A percentile compares a stretch with the other conserved stretches of the same genome.
Conservation (phyloP, 2,888 invertebrate species). For the Ornithoptera priamus region DNA sequence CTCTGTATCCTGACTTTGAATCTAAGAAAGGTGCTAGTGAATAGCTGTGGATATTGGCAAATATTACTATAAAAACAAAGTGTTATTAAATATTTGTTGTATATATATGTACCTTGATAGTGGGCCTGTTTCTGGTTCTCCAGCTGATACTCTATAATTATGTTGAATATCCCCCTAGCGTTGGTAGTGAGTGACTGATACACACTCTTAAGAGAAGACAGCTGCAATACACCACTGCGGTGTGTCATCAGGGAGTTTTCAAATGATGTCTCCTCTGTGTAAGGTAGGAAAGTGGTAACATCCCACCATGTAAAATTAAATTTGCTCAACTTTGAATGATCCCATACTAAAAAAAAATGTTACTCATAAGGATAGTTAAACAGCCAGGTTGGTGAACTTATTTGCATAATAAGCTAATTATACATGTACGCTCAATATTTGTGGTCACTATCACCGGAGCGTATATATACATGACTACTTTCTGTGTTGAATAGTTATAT, state of each 20-base stretch:
- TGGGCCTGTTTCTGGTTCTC: conserved; percentile 85
- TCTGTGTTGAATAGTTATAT: too few species aligned
- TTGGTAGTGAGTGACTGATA: conserved; percentile 94
- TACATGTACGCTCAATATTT: too few species aligned
- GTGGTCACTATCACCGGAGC: too few species aligned
- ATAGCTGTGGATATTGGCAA: too few species aligned
- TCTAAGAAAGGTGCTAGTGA: too few species aligned
- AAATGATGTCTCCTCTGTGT: conserved; percentile 90
- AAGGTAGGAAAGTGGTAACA: conserved; percentile 90
- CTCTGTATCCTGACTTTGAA: too few species aligned
- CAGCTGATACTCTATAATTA: conserved; percentile 90
- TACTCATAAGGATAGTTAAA: background rate
- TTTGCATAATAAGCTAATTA: too few species aligned
- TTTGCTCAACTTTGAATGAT: conserved; percentile 89
- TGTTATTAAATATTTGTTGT: background rate
- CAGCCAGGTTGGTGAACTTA: background rate
- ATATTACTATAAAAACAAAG: too few species aligned
- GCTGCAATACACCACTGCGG: conserved; percentile 86
- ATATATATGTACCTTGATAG: conserved; percentile 91
- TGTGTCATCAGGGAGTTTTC: conserved; percentile 92
- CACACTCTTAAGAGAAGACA: conserved; percentile 93
- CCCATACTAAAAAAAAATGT: conserved; percentile 87
- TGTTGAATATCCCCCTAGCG: conserved; percentile 90
- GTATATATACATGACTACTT: too few species aligned
- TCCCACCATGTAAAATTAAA: conserved; percentile 96